Evolutionary conservation across 2,888 invertebrate species (phyloP), one percentile per base, ranked within the genome.

Genomic region (Acleris literana): DNA sequence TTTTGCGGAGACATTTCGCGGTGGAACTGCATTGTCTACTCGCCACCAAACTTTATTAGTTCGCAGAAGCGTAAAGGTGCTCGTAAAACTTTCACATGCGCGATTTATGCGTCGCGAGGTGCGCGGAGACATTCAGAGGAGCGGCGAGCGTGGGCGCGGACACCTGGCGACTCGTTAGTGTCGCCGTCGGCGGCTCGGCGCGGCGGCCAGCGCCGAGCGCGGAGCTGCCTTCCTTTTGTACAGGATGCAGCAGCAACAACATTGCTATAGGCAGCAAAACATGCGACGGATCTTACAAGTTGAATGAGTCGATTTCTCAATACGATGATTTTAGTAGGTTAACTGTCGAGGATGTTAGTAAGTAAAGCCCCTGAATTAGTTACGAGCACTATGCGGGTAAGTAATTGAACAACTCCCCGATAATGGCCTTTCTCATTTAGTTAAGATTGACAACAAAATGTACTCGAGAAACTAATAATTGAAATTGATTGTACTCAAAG

Each of bases 71-170:
- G 81, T 87, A 85, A 86, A 88, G 87, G 86, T 86, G 88, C 79
- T 90, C 91, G 87, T 92, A 91, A 92, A 92, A 92, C 91, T 92
- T 92, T 92, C 92, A 90, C 91, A 88, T 87, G 79, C 82, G 81
- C 90, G 83, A 90, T 91, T 90, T 91, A 91, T 90, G 85, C 79
- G 81, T 54, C 64, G 63, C 80, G 83, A 84, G 84, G 83, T 84
- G 82, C 79, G 79, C 80, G 83, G 85, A 87, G 88, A 90, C 90
- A 87, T 84, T 84, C 81, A 80, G 87, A 88, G 83, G 86, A 87
- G 84, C 83, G 82, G 79, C 68, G 76, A 79, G 87, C 86, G 92
- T 90, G 88, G 91, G 90, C 86, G 88, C 79, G 85, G 82, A 89
- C 92, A 92, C 92, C 92, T 92, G 92, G 91, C 88, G 85, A 82